These are phyloP conservation scores for Lepidurus packardi DNA, from an alignment of 1,140 invertebrate genomes.

Conservation along the genomic window DNA sequence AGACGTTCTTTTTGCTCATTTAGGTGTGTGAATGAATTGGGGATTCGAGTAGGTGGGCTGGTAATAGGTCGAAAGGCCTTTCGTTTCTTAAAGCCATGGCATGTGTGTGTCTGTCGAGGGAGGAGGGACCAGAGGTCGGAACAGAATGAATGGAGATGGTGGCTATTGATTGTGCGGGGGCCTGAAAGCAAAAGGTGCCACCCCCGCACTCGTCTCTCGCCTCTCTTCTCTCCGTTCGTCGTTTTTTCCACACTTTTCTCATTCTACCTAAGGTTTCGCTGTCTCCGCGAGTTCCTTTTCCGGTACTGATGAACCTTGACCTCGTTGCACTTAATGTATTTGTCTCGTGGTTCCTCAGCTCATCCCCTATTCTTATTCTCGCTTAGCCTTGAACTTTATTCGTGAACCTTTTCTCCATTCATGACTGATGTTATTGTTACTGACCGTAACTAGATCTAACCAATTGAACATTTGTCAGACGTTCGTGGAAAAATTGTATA, in stretches of 20 bases:
- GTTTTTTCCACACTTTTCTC: background rate
- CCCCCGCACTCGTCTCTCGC: background rate
- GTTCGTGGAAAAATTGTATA: background rate
- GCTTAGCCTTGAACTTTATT: background rate
- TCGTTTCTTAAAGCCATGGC: background rate
- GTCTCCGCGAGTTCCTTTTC: background rate
- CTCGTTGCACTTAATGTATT: background rate
- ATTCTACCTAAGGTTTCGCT: no score
- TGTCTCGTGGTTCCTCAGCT: background rate
- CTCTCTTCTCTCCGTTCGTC: background rate
- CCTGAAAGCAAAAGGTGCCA: background rate
- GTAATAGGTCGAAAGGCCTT: background rate
- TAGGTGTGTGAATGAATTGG: background rate
- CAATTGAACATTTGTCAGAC: background rate
- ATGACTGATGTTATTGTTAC: no score
- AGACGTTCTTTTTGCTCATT: background rate
- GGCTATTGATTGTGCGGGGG: conserved; percentile 20
- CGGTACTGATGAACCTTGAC: background rate
- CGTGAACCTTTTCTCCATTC: background rate
- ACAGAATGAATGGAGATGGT: background rate
- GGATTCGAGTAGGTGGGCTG: conserved; percentile 7
- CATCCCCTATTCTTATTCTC: background rate
- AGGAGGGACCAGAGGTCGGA: conserved; percentile 13
- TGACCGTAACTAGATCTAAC: no score
- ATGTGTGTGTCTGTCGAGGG: background rate